A percentile compares a stretch with the other conserved stretches of the same genome.
phyloP scores from a whole-genome alignment of 2,888 invertebrate genomes.

The Himalopsyche tibetana region DNA sequence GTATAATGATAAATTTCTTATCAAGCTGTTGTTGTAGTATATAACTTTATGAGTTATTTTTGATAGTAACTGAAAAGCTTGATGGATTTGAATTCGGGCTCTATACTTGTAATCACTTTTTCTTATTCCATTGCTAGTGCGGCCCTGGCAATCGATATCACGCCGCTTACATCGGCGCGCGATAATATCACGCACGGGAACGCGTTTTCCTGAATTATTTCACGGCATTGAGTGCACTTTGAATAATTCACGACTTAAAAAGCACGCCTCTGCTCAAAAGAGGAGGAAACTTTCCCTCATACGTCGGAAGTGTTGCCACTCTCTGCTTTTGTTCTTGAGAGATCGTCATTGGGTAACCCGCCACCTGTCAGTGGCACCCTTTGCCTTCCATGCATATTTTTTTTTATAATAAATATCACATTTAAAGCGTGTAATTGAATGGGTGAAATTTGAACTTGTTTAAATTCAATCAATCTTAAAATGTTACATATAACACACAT shows the following conservation, averaged over 20 bases:
- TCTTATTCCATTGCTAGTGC: background rate
- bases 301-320: slow-evolving; percentile 24
- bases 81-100: too few relatives aligned
- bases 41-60: too few relatives aligned
- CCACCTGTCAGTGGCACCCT: background rate
- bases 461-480: too few relatives aligned
- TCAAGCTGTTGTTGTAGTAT: too few relatives aligned
- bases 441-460: too few relatives aligned
- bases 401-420: too few relatives aligned
- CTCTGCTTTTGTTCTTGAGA: slow-evolving; percentile 33
- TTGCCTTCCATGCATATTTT: too few relatives aligned
- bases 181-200: slow-evolving; percentile 41
- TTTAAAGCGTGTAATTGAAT: too few relatives aligned
- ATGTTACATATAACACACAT: too few relatives aligned
- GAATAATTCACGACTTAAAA: slow-evolving; percentile 58
- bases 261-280: slow-evolving; percentile 39
- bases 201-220: slow-evolving; percentile 54
- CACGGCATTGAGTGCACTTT: slow-evolving; percentile 59
- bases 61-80: too few relatives aligned
- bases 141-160: slow-evolving; percentile 3
- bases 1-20: too few relatives aligned
- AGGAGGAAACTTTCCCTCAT: slow-evolving; percentile 40
- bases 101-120: too few relatives aligned
- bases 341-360: slow-evolving; percentile 14
- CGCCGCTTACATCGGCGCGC: slow-evolving; percentile 26